These are phyloP conservation scores for Xerus rutilus DNA, from an alignment of 2,797 vertebrate genomes.

Conservation along the genomic window DNA sequence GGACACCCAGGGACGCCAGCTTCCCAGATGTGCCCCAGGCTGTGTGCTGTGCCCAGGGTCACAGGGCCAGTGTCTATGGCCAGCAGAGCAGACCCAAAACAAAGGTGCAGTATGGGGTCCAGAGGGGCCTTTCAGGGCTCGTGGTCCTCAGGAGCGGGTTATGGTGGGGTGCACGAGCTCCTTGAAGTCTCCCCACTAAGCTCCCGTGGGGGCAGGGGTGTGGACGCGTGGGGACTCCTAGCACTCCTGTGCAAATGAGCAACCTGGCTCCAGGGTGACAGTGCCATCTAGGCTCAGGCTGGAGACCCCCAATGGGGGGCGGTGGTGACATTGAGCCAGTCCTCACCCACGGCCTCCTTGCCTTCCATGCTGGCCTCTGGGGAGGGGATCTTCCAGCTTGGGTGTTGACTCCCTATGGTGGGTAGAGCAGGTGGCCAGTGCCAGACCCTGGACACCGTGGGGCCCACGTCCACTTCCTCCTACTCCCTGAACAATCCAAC, in stretches of 20 bases:
- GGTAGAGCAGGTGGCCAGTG: fast-evolving
- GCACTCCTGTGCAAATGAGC: not conserved
- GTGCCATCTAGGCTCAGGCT: not conserved
- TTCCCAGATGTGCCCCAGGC: not conserved
- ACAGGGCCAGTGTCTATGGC: not conserved
- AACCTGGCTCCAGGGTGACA: not conserved
- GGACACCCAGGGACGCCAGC: not conserved
- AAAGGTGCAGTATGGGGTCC: not conserved
- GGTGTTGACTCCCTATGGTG: not conserved
- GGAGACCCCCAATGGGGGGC: not conserved
- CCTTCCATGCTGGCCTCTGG: not conserved
- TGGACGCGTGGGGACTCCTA: no score
- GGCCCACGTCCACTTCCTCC: not conserved
- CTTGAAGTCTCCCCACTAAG: not conserved
- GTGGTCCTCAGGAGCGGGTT: not conserved
- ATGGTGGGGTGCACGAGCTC: not conserved
- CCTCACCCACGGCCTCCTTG: not conserved
- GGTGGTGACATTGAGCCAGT: not conserved
- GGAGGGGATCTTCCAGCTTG: not conserved
- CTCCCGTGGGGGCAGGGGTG: not conserved
- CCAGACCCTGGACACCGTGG: not conserved
- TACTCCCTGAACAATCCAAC: not conserved
- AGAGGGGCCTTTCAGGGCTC: no score
- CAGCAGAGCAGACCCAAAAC: not conserved
- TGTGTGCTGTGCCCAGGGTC: not conserved